Base-by-base conservation (phyloP, 2,888 invertebrate species). In the Hyposoter didymator region DNA sequence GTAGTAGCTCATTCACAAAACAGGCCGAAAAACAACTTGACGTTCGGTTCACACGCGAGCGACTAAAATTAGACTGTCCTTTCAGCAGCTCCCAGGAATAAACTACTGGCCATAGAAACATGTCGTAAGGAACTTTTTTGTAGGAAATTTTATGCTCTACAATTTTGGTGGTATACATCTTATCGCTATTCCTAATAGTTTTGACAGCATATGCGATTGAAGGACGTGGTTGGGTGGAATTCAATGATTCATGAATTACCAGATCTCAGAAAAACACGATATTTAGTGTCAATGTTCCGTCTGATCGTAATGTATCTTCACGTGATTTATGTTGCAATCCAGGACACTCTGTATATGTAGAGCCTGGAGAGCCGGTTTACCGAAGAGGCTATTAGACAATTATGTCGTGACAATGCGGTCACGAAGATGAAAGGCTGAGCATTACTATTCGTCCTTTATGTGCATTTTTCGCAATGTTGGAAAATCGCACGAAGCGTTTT, bases 391-490 rank as follows among this genome's bases (percentile, higher is more conserved):
- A 86, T 80, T 78, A 78, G 52, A 85, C 66, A 75, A 78, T 81
- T 66, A 66, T 69, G 78, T 87, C 87, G 87, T 87, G 85, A 85
- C 87, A 80, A 78, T 83, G 87, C 80, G 87, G 85, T 87, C 83
- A 78, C 80, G 78, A 72, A 81, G 83, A 87, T 87, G 74, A 86
- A 84, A 81, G 66, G 69, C 78, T 83, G 49, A 43, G 52, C 49
- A 69, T 69, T 69, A 70, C 69, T 74, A 32, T 81, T 52, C 66
- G 62, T 66, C 49, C n/a, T 22, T 81, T 49, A 19, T 39, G 32
- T 52, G 35, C 47, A 19, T 66, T 39, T 66, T 49, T 66, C 28
- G 64, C 64, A 76, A 66, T n/a, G 32, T 19, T 69, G 59, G 43
- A 69, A 28, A 52, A 78, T 69, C 59, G 52, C 32, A 52, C 28